A percentile compares a stretch with the other conserved stretches of the same genome.
These are phyloP conservation scores for Oceanodroma leucorhoa DNA, from an alignment of 2,797 vertebrate genomes.

Conservation along the genomic window DNA sequence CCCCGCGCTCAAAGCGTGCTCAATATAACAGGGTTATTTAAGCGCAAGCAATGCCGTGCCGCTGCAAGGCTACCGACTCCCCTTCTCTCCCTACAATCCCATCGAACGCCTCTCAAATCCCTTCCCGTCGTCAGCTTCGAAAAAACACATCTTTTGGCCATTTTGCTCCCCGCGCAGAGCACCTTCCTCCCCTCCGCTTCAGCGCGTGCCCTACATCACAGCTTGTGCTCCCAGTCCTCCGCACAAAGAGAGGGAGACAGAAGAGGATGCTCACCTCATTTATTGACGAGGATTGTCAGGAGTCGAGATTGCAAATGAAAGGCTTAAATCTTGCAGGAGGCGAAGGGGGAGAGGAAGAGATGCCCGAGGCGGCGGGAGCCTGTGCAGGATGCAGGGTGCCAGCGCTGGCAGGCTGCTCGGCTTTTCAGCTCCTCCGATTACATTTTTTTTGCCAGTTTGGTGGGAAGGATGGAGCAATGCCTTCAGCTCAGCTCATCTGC, in stretches of 20 bases:
- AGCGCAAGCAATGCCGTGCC: rapidly evolving
- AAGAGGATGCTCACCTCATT: slow-evolving; percentile 54
- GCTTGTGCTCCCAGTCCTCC: neutral
- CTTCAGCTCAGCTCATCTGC: neutral
- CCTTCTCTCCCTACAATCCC: neutral
- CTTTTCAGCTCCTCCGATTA: neutral
- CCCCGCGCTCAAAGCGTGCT: neutral
- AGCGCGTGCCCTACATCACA: neutral
- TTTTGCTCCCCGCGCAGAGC: neutral
- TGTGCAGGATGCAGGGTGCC: neutral
- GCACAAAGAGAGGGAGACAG: neutral
- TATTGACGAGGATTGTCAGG: neutral
- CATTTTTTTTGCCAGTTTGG: neutral
- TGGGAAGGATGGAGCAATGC: neutral
- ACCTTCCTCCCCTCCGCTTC: neutral
- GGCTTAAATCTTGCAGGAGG: neutral
- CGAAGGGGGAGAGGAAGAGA: neutral
- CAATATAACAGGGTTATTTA: neutral
- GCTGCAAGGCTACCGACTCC: neutral
- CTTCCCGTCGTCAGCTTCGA: neutral
- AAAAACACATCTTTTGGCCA: neutral
- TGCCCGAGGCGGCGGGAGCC: neutral
- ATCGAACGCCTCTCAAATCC: neutral
- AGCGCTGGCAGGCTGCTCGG: neutral
- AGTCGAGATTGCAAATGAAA: neutral